These are phyloP conservation scores for Magallana ariakensis DNA, from an alignment of 1,140 invertebrate species.

Conservation along the genomic window DNA sequence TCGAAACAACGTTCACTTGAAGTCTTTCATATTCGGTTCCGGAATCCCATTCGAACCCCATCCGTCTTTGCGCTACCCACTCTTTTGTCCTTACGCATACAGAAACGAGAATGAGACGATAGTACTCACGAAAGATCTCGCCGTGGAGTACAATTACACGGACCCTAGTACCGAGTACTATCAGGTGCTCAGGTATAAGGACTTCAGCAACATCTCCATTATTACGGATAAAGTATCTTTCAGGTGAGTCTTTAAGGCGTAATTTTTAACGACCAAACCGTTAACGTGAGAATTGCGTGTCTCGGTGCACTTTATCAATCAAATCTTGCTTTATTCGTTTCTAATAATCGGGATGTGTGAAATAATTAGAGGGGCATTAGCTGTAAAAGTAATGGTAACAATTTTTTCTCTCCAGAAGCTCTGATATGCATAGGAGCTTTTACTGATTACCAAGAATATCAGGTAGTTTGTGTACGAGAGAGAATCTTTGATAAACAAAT, in stretches of 20 bases:
- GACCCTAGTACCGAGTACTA: slow-evolving; percentile 96
- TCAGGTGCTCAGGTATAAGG: slow-evolving; percentile 85
- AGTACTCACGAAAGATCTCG: slow-evolving; percentile 90
- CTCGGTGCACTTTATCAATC: too few species aligned
- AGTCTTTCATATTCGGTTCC: slow-evolving; percentile 95
- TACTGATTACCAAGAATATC: too few species aligned
- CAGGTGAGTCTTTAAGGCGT: slow-evolving; percentile 55
- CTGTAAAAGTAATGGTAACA: too few species aligned
- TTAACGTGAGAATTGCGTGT: too few species aligned
- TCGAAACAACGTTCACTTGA: slow-evolving; percentile 94
- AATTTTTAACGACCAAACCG: neutral
- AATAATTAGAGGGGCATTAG: too few species aligned
- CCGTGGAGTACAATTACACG: slow-evolving; percentile 94
- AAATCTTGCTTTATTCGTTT: too few species aligned
- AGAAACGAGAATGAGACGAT: slow-evolving; percentile 86
- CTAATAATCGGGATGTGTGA: too few species aligned
- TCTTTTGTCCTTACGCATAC: slow-evolving; percentile 95
- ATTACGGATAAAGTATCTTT: slow-evolving; percentile 62
- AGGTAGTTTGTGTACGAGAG: too few species aligned
- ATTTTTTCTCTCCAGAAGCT: too few species aligned
- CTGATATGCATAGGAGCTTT: too few species aligned
- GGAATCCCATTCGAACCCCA: slow-evolving; percentile 82
- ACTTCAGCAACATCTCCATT: slow-evolving; percentile 71
- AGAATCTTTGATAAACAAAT: too few species aligned
- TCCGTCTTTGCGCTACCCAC: slow-evolving; percentile 84